Evolutionary conservation across 2,113 vertebrate genomes (phyloP), one percentile per base, ranked within the genome.

Genomic region (Dromas ardeola): DNA sequence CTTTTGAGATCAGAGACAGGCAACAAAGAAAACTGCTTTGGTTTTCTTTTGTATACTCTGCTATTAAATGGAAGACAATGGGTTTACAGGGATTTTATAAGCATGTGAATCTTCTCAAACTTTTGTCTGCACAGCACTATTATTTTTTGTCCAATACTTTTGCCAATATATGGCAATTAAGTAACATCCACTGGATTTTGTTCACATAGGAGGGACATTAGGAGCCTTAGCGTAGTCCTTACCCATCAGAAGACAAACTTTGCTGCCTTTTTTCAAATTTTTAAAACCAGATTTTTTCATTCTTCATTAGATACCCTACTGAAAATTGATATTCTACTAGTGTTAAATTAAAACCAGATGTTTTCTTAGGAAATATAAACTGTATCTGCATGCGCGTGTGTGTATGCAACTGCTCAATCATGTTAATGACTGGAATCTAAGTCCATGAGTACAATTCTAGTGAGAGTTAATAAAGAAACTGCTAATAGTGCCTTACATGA

Each of bases 1-100:
- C 96, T 20, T 98, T 98, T 85, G 97, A 98, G 77, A 98, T 89
- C 98, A 99, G 92, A 98, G 97, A 95, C 96, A 98, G 97, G 97
- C 98, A 93, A 97, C 18, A 18, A 73, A 53, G 50, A 52, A 89
- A 88, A 42, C 16, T 34, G 30, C 43, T 93, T 86, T 47, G 62
- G 50, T 23, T 56, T 45, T 90, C 23, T 66, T 72, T 91, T 70
- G 30, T 56, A 22, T 40, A 29, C 9, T 71, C 20, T 59, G 40
- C 40, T 74, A 8, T 45, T 74, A 71, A 71, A 66, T 1, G 4
- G 29, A 81, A 74, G 55, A 58, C 22, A 55, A 6, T 2, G 13
- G 15, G 29, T 14, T 94, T 29, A 59, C 0, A n/a, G 38, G 38
- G 29, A 66, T 89, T 93, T 45, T 70, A 59, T 15, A 76, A 80